phyloP scores from a whole-genome alignment of 2,888 invertebrate species.

The Brenthis daphne region DNA sequence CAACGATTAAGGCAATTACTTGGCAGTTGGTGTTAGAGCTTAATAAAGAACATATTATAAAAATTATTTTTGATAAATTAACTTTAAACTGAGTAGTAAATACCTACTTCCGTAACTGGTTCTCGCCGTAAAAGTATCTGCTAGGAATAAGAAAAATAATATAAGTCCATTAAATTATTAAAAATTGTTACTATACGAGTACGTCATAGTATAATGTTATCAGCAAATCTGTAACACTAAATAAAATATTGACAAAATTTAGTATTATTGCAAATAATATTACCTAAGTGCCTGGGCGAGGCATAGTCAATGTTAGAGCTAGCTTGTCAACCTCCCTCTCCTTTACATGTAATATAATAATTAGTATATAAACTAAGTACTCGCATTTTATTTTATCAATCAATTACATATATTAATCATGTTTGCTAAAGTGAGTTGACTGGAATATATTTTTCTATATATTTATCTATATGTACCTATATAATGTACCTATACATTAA shows the following conservation, averaged over 20 bases:
- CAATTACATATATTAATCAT: conserved; percentile 50
- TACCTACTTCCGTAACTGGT: no score
- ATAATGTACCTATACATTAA: background rate
- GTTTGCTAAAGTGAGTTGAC: conserved; percentile 69
- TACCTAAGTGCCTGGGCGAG: conserved; percentile 5
- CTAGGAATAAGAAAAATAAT: no score
- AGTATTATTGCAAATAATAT: conserved; percentile 2
- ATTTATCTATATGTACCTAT: background rate
- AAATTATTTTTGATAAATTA: no score
- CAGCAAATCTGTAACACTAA: background rate
- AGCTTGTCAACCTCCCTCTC: conserved; percentile 24
- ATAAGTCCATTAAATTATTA: no score
- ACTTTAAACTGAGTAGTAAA: no score
- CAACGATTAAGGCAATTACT: no score
- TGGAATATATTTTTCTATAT: background rate
- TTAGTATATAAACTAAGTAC: conserved; percentile 54
- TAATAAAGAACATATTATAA: no score
- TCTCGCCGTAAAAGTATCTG: no score
- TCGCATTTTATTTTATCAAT: conserved; percentile 23
- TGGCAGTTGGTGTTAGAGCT: no score
- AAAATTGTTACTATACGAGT: no score
- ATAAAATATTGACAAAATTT: background rate
- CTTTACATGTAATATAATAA: conserved; percentile 11
- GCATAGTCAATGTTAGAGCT: conserved; percentile 30
- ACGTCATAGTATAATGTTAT: no score